These are phyloP conservation scores for Cervus canadensis DNA, from an alignment of 2,113 vertebrate species.

Conservation along the genomic window DNA sequence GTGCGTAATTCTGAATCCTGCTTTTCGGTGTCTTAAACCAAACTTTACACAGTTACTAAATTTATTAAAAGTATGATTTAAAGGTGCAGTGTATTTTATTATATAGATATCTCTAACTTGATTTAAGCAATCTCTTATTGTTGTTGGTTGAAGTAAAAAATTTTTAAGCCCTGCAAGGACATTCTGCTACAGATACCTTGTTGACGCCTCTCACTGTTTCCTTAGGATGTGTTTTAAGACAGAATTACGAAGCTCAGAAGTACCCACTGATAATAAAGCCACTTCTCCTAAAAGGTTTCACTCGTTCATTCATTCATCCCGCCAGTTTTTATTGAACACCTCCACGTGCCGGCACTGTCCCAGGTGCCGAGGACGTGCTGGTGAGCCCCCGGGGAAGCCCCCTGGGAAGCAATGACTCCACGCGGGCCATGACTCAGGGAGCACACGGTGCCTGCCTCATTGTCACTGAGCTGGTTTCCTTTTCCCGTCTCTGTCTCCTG, in stretches of 20 bases:
- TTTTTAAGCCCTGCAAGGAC: not conserved
- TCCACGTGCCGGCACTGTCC: accelerated
- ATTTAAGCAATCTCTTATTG: not conserved
- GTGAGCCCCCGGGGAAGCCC: not conserved
- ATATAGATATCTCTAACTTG: not conserved
- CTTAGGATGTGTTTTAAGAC: not conserved
- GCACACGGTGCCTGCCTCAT: accelerated
- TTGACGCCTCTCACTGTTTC: not conserved
- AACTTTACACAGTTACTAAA: not conserved
- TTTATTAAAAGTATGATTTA: too few relatives aligned
- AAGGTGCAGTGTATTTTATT: accelerated
- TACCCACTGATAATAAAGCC: too few relatives aligned
- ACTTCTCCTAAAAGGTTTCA: not conserved
- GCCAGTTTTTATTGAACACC: not conserved
- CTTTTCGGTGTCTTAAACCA: not conserved
- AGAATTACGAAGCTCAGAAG: not conserved
- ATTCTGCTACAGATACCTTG: not conserved
- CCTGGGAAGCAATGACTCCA: accelerated
- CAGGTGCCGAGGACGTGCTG: not conserved
- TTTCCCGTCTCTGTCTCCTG: too few relatives aligned
- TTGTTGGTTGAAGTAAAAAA: not conserved
- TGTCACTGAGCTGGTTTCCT: not conserved
- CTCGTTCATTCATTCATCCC: not conserved
- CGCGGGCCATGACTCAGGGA: accelerated
- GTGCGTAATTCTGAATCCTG: not conserved